A percentile compares a stretch with the other conserved stretches of the same genome.
These are phyloP conservation scores for Pseudorhombus dupliciocellatus DNA, from an alignment of 2,113 vertebrate genomes.

Conservation along the genomic window DNA sequence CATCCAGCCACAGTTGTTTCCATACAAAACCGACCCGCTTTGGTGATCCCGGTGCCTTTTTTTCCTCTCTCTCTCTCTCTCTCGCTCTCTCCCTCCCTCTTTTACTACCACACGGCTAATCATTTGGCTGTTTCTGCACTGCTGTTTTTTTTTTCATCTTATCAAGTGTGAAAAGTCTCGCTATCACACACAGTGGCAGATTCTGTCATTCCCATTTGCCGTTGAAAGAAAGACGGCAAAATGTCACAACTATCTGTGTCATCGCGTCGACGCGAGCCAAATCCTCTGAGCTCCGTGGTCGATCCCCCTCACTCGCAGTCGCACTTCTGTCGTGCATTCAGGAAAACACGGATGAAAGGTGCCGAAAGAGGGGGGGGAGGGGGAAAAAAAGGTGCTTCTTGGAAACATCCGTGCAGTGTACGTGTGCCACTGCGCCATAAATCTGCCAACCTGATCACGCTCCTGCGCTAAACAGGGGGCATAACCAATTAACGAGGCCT, in stretches of 20 bases:
- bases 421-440: slow-evolving; percentile 56
- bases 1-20: slow-evolving; percentile 78
- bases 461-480: slow-evolving; percentile 61
- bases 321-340: slow-evolving; percentile 15
- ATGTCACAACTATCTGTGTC: background rate
- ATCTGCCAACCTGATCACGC: slow-evolving; percentile 64
- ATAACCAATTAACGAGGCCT: slow-evolving; percentile 73
- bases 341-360: slow-evolving; percentile 26
- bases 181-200: slow-evolving; percentile 23
- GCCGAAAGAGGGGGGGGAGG: background rate
- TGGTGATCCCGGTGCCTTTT: slow-evolving; percentile 60
- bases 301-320: background rate
- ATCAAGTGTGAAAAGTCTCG: slow-evolving; percentile 45
- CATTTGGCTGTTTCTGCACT: slow-evolving; percentile 57
- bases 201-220: slow-evolving; percentile 9
- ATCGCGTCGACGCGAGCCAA: background rate
- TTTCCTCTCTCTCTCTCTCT: background rate
- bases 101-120: slow-evolving; percentile 64
- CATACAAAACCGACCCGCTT: slow-evolving; percentile 74
- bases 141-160: slow-evolving; percentile 40
- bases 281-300: slow-evolving; percentile 1
- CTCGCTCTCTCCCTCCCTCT: background rate
- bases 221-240: background rate
- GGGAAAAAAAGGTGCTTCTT: slow-evolving; percentile 11
- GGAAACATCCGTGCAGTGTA: slow-evolving; percentile 25